A percentile compares a stretch with the other conserved stretches of the same genome.
Conservation (phyloP, 2,797 vertebrate species). For the Orestias chungarensis region DNA sequence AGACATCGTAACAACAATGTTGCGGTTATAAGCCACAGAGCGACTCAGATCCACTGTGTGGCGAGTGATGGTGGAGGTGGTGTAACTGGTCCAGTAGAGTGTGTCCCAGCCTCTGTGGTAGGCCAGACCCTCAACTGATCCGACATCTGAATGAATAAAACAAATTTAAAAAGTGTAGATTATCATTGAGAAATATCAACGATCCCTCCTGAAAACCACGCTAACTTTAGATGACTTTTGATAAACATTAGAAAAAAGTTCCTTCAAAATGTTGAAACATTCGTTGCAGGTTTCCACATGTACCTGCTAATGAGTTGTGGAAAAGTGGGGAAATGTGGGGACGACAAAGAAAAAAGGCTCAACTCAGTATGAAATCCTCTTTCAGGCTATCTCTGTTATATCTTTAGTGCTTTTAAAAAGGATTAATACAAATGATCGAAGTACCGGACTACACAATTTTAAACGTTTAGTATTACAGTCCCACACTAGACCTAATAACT, state of each 20-base stretch:
- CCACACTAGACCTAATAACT: background rate
- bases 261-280: slow-evolving; percentile 17
- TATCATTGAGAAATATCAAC: slow-evolving; percentile 7
- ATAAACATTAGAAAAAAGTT: background rate
- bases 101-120: slow-evolving; percentile 97
- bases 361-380: no score
- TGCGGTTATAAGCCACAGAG: slow-evolving; percentile 88
- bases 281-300: slow-evolving; percentile 17
- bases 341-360: background rate
- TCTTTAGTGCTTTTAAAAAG: background rate
- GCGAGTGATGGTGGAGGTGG: slow-evolving; percentile 96
- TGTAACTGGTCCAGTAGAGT: slow-evolving; percentile 98
- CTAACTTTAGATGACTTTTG: slow-evolving; percentile 1
- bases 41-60: slow-evolving; percentile 95
- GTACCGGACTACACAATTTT: background rate
- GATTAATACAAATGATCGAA: background rate
- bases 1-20: slow-evolving; percentile 97
- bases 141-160: slow-evolving; percentile 85
- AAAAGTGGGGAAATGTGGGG: background rate
- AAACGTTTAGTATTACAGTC: background rate
- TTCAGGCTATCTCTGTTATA: background rate
- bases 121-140: slow-evolving; percentile 94
- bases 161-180: slow-evolving; percentile 24
- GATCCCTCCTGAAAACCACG: slow-evolving; percentile 15
- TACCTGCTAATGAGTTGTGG: slow-evolving; percentile 25